Percentiles rank a stretch among this genome's conserved stretches.
These are phyloP conservation scores for Alligator sinensis DNA, from an alignment of 2,113 vertebrate species.

Conservation along the genomic window DNA sequence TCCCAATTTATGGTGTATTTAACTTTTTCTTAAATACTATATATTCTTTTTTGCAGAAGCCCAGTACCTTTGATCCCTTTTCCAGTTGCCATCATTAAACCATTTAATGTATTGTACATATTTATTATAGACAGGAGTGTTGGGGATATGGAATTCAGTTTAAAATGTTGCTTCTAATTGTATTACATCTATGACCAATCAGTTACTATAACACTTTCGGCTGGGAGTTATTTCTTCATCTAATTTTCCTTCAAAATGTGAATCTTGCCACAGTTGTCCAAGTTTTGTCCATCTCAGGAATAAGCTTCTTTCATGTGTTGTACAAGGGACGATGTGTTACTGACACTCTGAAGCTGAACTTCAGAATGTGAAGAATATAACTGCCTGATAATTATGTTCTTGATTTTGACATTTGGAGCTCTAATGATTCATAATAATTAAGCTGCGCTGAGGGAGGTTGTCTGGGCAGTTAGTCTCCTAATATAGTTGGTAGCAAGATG, in stretches of 20 bases:
- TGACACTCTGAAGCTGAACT: neutral
- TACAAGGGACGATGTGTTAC: neutral
- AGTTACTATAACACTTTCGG: rapidly evolving
- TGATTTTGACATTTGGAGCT: neutral
- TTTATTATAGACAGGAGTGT: neutral
- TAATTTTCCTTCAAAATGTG: neutral
- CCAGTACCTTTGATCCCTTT: neutral
- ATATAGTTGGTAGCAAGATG: neutral
- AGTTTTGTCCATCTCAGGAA: neutral
- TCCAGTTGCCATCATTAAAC: neutral
- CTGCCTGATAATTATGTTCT: neutral
- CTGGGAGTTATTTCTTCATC: neutral
- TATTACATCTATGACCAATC: neutral
- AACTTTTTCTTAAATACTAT: constrained; percentile 9
- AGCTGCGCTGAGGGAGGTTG: neutral
- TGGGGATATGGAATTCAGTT: neutral
- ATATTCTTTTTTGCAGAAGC: constrained; percentile 22
- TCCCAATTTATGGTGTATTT: neutral
- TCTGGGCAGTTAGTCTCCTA: neutral
- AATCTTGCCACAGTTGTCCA: neutral
- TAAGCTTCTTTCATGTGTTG: neutral
- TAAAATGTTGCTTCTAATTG: neutral
- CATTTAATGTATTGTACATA: neutral
- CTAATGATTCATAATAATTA: neutral
- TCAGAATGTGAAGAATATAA: neutral